A percentile compares a stretch with the other conserved stretches of the same genome.
These are phyloP conservation scores for Odontomyia ornata DNA, from an alignment of 2,888 invertebrate species.

Conservation along the genomic window DNA sequence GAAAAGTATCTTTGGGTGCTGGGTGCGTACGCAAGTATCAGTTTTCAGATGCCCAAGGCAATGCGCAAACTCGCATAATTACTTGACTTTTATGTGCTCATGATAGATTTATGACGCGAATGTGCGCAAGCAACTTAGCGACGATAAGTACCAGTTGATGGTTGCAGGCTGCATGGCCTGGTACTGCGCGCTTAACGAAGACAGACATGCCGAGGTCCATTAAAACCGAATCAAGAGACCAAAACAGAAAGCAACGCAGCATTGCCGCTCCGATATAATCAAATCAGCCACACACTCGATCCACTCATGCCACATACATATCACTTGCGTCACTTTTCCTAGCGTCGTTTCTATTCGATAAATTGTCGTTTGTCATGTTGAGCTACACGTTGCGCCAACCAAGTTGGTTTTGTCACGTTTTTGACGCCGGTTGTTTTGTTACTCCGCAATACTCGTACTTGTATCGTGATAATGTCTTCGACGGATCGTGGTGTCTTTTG, in stretches of 20 bases:
- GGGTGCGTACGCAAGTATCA: conserved; percentile 11
- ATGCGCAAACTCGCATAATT: conserved; percentile 34
- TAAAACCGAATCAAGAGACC: background rate
- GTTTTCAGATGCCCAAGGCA: conserved; percentile 18
- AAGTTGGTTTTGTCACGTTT: conserved; percentile 29
- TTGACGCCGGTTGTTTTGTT: background rate
- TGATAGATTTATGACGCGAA: conserved; percentile 38
- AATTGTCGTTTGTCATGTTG: conserved; percentile 14
- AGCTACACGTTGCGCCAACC: background rate
- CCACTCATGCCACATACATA: background rate
- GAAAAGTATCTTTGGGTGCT: background rate
- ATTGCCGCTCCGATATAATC: no score
- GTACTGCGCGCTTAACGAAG: no score
- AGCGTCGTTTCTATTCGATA: conserved; percentile 17
- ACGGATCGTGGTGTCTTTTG: background rate
- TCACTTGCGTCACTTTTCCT: conserved; percentile 23
- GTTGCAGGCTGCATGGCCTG: no score
- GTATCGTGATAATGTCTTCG: background rate
- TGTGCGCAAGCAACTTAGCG: conserved; percentile 11
- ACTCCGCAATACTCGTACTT: background rate
- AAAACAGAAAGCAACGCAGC: background rate
- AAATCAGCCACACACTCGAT: background rate
- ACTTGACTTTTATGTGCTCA: conserved; percentile 22
- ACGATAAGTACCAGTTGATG: no score
- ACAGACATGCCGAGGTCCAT: background rate